A percentile compares a stretch with the other conserved stretches of the same genome.
phyloP scores from a whole-genome alignment of 2,113 vertebrate genomes.

The Phyllostomus discolor region DNA sequence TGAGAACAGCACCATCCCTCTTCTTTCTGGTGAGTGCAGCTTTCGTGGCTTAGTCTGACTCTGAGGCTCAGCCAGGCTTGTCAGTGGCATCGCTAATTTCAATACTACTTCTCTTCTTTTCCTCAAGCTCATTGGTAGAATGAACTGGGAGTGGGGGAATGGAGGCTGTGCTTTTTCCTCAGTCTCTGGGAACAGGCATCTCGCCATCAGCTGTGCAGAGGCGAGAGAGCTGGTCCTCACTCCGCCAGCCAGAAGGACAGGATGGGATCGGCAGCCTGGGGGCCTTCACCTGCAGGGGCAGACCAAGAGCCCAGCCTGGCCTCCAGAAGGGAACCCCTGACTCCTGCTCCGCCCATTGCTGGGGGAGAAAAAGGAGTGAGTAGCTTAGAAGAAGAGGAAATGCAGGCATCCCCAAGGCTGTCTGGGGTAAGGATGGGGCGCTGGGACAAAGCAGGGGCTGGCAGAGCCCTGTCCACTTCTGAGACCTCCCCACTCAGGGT shows the following conservation, averaged over 20 bases:
- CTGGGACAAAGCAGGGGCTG: background rate
- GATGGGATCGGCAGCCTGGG: background rate
- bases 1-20: background rate
- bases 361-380: background rate
- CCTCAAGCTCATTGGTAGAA: background rate
- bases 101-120: background rate
- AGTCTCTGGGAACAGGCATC: background rate
- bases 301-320: background rate
- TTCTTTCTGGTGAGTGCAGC: background rate
- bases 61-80: background rate
- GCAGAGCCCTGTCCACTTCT: background rate
- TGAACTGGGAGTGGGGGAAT: accelerated
- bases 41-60: background rate
- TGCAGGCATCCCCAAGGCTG: background rate
- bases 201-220: background rate
- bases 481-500: background rate
- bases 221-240: background rate
- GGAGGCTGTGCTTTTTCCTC: background rate
- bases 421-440: background rate
- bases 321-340: background rate
- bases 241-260: background rate
- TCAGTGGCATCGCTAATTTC: background rate
- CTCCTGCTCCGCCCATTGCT: background rate
- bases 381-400: background rate
- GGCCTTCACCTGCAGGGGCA: background rate